Base-by-base conservation (phyloP, 2,888 invertebrate genomes). In the Ctena decussata region DNA sequence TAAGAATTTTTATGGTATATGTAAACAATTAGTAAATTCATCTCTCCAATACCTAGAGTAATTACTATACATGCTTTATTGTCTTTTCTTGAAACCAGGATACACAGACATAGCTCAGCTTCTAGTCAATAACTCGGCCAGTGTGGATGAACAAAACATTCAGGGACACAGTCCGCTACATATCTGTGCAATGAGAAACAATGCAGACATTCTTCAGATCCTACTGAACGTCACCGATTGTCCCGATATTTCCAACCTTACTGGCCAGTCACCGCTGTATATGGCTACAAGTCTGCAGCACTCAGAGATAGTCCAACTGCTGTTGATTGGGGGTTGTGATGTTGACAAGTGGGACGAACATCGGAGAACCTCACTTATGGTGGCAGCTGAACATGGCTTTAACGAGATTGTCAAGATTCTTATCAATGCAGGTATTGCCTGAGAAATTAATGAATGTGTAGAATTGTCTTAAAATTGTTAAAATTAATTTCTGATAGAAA, bases 61-160 rank as follows among this genome's bases (percentile, higher is more conserved):
- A n/a, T n/a, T n/a, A n/a, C n/a, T n/a, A n/a, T n/a, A n/a, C n/a
- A n/a, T n/a, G n/a, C n/a, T n/a, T n/a, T n/a, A n/a, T n/a, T n/a
- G 41, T 11, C 6, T 41, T 49, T 15, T 49, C 49, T 49, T 12
- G 5, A 41, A 11, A 21, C 60, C n/a, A 89, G 89, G 93, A 21
- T 87, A 90, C 74, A 44, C 65, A 30, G 87, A 92, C 5, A 91
- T 95, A 27, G 91, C 91, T 6, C 77, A 93, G 73, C 77, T 95
- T 39, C 89, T 95, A 15, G 89, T 95, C 30, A 83, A 92, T 27
- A 86, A 91, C 79, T 82, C 86, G 30, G 94, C 95, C 53, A 92
- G 94, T 77, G 80, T 94, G 30, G 93, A 95, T 82, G 83, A 88
- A 30, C 90, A 89, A 35, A 95, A 95, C 87, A 92, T 93, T 65